Base-by-base conservation (phyloP, 1,140 invertebrate species). In the Drosophila varians region DNA sequence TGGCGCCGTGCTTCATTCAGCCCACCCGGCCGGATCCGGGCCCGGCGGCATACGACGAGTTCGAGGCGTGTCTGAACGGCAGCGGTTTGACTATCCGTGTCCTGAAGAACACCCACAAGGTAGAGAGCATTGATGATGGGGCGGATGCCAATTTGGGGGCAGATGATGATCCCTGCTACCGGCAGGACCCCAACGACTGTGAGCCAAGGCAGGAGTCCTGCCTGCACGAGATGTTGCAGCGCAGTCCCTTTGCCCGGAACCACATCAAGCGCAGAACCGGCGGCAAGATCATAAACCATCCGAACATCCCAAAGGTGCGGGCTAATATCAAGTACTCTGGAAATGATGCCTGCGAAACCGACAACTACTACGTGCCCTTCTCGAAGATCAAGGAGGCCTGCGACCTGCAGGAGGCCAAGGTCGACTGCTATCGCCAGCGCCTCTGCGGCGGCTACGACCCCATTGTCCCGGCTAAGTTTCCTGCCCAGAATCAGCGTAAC, bases 321-420 rank as follows among this genome's bases (percentile, higher is more conserved):
- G 90, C 90, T 7, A 91, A 91, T 21, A 89, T 91, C 23, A 90
- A 90, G 38, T 91, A 91, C 34, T 76, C 89, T 0, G 90, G 83
- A 3, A 90, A 90, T 61, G 90, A 91, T 51, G 48, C 53, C 42
- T 89, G 87, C 46, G 70, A 73, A 9, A 47, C 78, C 11, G 58
- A 89, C 16, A 88, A 83, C 53, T 90, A 78, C 34, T 77, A 84
- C 46, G 80, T 90, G 53, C 90, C 89, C 25, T 90, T 87, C 55
- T 75, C 80, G 11, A 91, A 89, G 54, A 88, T 90, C 19, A 89
- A 88, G 48, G 74, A 90, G 45, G 72, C 49, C 1, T 78, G 83
- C 26, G 79, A 82, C 1, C 4, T 46, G 28, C 49, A 80, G 38
- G 58, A 76, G 0, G 68, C 76, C 55, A 90, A 77, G 31, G 65